phyloP scores from a whole-genome alignment of 2,888 invertebrate species.

The Cataglyphis livida region DNA sequence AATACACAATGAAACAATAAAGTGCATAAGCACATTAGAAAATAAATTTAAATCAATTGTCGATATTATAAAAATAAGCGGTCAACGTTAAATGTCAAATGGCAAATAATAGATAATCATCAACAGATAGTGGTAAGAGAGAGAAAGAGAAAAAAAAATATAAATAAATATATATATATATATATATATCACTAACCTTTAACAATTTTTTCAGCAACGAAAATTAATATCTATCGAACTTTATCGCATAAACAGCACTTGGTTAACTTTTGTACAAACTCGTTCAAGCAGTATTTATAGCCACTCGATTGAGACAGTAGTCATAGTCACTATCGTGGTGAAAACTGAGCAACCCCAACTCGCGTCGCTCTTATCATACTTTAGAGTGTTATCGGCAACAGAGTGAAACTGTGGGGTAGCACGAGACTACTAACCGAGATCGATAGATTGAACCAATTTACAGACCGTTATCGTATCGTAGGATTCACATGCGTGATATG shows the following conservation, averaged over 20 bases:
- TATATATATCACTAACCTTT: constrained; percentile 19
- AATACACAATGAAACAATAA: background rate
- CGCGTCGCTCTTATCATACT: constrained; percentile 68
- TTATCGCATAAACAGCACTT: constrained; percentile 38
- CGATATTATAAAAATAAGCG: background rate
- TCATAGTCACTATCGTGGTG: constrained; percentile 80
- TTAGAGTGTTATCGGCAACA: constrained; percentile 66
- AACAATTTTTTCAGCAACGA: background rate
- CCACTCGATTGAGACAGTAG: constrained; percentile 71
- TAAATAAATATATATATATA: no score
- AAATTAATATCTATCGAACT: constrained; percentile 4
- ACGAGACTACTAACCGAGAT: constrained; percentile 12
- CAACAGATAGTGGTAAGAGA: background rate
- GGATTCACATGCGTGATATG: background rate
- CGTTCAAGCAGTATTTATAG: constrained; percentile 76
- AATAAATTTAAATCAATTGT: background rate
- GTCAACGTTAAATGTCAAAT: background rate
- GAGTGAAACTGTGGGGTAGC: constrained; percentile 48
- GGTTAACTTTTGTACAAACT: constrained; percentile 30
- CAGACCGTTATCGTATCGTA: background rate
- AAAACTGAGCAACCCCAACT: constrained; percentile 59
- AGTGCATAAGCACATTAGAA: background rate
- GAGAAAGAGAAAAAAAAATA: no score
- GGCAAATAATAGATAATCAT: background rate
- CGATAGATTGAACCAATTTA: constrained; percentile 22